phyloP scores from a whole-genome alignment of 2,888 invertebrate species.

The Drosophila mulleri region DNA sequence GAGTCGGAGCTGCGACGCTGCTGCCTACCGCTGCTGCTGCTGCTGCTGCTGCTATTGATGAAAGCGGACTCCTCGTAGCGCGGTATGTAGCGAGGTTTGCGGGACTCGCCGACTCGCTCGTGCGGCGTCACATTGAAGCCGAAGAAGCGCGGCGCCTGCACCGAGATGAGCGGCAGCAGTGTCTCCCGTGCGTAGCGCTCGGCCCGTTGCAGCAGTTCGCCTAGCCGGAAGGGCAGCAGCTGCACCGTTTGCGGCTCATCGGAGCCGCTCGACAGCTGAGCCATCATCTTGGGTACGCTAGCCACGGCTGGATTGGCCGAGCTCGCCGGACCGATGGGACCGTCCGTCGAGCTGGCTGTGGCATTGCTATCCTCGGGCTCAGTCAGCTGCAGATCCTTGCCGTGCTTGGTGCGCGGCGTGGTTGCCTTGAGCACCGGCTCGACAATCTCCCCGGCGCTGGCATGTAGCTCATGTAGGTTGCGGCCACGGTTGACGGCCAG shows the following conservation, averaged over 20 bases:
- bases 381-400: constrained; percentile 73
- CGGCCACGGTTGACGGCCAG: constrained; percentile 76
- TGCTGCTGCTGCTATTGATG: constrained; percentile 46
- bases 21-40: constrained; percentile 28
- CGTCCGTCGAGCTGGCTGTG: constrained; percentile 4
- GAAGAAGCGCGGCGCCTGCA: constrained; percentile 91
- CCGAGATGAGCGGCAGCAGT: constrained; percentile 90
- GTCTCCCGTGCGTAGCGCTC: constrained; percentile 93
- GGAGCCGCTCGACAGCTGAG: constrained; percentile 51
- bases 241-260: constrained; percentile 88
- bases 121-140: constrained; percentile 85
- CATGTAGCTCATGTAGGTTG: constrained; percentile 70
- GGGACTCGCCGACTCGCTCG: constrained; percentile 56
- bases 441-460: constrained; percentile 87
- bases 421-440: constrained; percentile 90
- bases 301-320: background rate
- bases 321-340: background rate
- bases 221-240: constrained; percentile 91
- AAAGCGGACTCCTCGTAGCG: constrained; percentile 85
- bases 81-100: constrained; percentile 88
- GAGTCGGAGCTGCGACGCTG: constrained; percentile 39
- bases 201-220: constrained; percentile 92
- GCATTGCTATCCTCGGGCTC: constrained; percentile 14
- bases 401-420: constrained; percentile 85
- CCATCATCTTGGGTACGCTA: constrained; percentile 55